phyloP scores from a whole-genome alignment of 2,113 vertebrate species.

The Ramphastos sulfuratus region DNA sequence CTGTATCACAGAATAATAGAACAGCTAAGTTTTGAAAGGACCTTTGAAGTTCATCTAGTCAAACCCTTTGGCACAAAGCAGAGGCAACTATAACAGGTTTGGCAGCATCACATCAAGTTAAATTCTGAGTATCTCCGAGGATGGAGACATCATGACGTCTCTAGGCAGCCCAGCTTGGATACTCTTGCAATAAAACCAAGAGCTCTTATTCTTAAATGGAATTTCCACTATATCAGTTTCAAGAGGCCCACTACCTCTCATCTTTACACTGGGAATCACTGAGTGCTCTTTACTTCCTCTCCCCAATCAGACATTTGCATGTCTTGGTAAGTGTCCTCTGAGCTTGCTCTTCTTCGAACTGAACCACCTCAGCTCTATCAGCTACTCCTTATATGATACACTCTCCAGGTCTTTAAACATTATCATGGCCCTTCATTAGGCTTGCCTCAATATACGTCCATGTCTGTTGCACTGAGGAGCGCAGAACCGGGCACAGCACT shows the following conservation, averaged over 20 bases:
- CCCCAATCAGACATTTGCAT: not conserved
- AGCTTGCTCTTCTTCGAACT: no score
- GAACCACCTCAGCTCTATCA: not conserved
- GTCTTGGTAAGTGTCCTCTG: no score
- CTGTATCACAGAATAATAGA: not conserved
- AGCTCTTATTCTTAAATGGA: not conserved
- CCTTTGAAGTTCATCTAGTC: not conserved
- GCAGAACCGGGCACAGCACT: not conserved
- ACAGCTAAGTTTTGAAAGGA: not conserved
- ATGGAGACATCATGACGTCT: not conserved
- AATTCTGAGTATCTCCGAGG: not conserved
- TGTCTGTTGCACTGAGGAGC: not conserved
- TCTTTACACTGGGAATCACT: not conserved
- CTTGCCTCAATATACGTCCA: not conserved
- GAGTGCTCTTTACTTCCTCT: not conserved
- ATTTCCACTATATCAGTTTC: not conserved
- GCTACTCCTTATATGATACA: not conserved
- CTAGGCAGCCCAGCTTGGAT: not conserved
- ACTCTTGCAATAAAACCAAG: not conserved
- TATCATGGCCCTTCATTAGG: rapidly evolving
- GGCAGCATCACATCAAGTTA: not conserved
- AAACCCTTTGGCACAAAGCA: not conserved
- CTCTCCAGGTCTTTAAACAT: not conserved
- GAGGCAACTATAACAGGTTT: not conserved
- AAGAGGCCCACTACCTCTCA: not conserved